Evolutionary conservation across 2,888 invertebrate species (phyloP).

Genomic region (Maniola hyperantus): DNA sequence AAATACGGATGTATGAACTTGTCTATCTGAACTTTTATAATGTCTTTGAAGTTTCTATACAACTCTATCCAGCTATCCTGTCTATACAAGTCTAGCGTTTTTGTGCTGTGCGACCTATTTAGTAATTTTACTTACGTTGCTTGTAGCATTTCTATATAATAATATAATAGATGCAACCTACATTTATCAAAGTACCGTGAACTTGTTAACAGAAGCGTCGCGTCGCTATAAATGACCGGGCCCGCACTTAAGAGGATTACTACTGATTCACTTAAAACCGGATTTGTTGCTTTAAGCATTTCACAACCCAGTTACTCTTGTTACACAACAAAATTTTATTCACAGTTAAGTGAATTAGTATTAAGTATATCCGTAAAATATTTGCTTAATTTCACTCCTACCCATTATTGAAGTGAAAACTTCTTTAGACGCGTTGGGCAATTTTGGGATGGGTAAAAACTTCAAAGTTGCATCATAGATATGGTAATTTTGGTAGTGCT

Average conservation of each 20-base stretch:
- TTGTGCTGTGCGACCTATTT: not conserved
- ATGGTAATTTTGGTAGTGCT: too few species aligned
- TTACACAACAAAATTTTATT: not conserved
- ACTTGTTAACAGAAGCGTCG: slow-evolving; percentile 35
- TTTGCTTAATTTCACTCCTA: not conserved
- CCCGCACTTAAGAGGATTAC: slow-evolving; percentile 47
- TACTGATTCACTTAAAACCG: slow-evolving; percentile 40
- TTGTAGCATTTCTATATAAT: not conserved
- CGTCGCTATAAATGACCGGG: slow-evolving; percentile 43
- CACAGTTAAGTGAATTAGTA: not conserved
- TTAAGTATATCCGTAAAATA: not conserved
- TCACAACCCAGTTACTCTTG: slow-evolving; percentile 2
- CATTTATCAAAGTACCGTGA: slow-evolving; percentile 23
- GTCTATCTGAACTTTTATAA: too few species aligned
- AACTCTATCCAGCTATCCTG: too few species aligned
- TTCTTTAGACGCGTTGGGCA: too few species aligned
- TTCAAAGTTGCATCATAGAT: too few species aligned
- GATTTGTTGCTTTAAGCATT: slow-evolving; percentile 47
- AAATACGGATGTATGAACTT: too few species aligned
- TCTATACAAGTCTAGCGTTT: not conserved
- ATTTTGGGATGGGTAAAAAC: too few species aligned
- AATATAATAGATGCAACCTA: not conserved
- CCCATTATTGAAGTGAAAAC: too few species aligned
- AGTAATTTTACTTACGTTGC: not conserved
- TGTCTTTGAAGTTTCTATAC: too few species aligned